Evolutionary conservation across 2,113 vertebrate species (phyloP).

Genomic region (Brachyhypopomus occidentalis): DNA sequence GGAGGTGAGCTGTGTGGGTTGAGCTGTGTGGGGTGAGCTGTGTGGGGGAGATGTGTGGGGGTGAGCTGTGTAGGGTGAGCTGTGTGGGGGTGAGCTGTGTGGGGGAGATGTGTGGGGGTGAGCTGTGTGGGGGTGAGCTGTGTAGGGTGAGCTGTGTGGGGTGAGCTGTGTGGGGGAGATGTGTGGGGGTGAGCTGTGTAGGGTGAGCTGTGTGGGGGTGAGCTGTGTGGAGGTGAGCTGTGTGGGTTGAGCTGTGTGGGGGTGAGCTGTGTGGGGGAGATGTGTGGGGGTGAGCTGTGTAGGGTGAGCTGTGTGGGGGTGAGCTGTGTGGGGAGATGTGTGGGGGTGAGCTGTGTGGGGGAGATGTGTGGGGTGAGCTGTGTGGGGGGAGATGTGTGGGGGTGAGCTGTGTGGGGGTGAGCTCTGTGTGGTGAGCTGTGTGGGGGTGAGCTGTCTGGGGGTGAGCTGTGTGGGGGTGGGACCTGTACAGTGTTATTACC

Average conservation of each 20-base stretch:
- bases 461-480: constrained; percentile 39
- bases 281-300: too few relatives aligned
- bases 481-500: constrained; percentile 51
- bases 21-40: too few relatives aligned
- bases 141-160: constrained; percentile 39
- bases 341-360: constrained; percentile 28
- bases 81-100: too few relatives aligned
- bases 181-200: neutral
- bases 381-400: constrained; percentile 24
- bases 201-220: neutral
- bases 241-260: constrained; percentile 27
- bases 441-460: constrained; percentile 30
- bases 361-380: constrained; percentile 17
- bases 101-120: constrained; percentile 49
- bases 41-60: too few relatives aligned
- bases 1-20: too few relatives aligned
- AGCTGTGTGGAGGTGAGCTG: constrained; percentile 32
- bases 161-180: constrained; percentile 14
- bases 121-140: constrained; percentile 35
- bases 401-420: constrained; percentile 40
- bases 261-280: too few relatives aligned
- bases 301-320: too few relatives aligned
- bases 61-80: too few relatives aligned
- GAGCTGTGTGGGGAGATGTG: too few relatives aligned
- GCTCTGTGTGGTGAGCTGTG: constrained; percentile 43